Evolutionary conservation across 2,113 vertebrate species (phyloP).

Genomic region (Podarcis cretensis): DNA sequence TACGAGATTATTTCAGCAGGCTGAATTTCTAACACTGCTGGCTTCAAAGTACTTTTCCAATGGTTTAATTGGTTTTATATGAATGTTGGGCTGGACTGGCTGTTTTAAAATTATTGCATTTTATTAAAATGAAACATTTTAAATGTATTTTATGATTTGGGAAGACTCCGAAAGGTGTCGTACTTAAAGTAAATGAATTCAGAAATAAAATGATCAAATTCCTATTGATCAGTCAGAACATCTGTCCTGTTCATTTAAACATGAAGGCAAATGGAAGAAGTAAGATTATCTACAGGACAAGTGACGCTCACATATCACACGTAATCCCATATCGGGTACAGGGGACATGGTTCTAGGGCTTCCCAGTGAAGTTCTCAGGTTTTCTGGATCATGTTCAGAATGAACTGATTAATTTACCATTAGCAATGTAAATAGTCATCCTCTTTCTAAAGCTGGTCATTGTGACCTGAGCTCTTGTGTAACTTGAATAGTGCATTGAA

Average conservation of each 20-base stretch:
- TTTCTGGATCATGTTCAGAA: constrained; percentile 16
- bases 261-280: neutral
- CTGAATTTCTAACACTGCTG: too few relatives aligned
- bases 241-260: neutral
- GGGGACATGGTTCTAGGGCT: neutral
- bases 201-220: neutral
- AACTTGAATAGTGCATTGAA: neutral
- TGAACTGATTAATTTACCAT: constrained; percentile 4
- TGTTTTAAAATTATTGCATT: too few relatives aligned
- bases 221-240: neutral
- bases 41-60: too few relatives aligned
- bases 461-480: neutral
- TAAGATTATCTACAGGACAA: constrained; percentile 3
- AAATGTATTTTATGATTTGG: too few relatives aligned
- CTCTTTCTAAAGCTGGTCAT: neutral
- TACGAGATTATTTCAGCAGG: too few relatives aligned
- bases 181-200: neutral
- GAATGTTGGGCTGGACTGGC: too few relatives aligned
- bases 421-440: neutral
- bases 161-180: neutral
- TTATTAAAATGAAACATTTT: too few relatives aligned
- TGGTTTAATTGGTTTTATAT: too few relatives aligned
- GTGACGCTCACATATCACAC: neutral
- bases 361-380: neutral
- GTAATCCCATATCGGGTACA: neutral